These are phyloP conservation scores for Diarsia rubi DNA, from an alignment of 2,888 invertebrate genomes.

Conservation along the genomic window DNA sequence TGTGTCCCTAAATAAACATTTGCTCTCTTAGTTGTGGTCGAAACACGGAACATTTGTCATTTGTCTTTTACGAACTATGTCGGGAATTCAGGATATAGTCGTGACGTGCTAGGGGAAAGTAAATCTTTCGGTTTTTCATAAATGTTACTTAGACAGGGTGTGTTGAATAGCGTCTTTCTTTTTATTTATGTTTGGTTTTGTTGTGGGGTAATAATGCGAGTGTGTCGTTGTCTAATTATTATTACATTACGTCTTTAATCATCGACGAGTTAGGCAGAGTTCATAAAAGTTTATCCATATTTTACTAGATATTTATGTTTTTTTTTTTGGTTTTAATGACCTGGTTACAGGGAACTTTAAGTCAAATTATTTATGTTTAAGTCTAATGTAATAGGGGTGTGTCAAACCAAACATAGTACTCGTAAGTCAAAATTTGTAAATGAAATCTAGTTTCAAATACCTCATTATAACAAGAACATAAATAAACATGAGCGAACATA, in stretches of 20 bases:
- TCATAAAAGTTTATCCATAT: neutral
- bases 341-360: too few species aligned
- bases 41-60: slow-evolving; percentile 62
- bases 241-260: neutral
- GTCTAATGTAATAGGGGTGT: neutral
- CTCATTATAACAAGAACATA: slow-evolving; percentile 16
- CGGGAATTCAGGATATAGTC: slow-evolving; percentile 42
- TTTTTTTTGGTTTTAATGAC: too few species aligned
- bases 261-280: neutral
- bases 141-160: slow-evolving; percentile 23
- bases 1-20: slow-evolving; percentile 64
- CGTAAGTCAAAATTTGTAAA: neutral
- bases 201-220: neutral
- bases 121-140: slow-evolving; percentile 41
- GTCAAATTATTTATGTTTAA: neutral
- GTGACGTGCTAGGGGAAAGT: slow-evolving; percentile 42
- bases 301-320: neutral
- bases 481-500: slow-evolving; percentile 25
- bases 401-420: too few species aligned
- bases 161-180: slow-evolving; percentile 1
- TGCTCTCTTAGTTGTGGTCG: slow-evolving; percentile 37
- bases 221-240: neutral
- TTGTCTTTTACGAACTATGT: slow-evolving; percentile 45
- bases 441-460: neutral
- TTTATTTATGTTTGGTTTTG: slow-evolving; percentile 6